Base-by-base conservation (phyloP, 2,797 vertebrate genomes). In the Chanos chanos region DNA sequence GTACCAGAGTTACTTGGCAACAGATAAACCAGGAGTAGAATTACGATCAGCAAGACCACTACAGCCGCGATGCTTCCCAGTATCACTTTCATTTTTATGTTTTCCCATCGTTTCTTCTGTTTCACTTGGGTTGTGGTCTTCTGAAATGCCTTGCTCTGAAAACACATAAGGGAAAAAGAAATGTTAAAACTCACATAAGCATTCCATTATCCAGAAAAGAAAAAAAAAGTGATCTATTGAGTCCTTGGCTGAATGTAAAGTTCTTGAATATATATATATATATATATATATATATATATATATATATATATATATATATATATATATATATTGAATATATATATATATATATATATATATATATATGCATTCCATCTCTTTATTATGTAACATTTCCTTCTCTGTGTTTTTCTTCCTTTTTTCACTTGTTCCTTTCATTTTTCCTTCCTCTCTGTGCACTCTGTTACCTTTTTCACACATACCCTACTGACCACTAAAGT, bases 51-150 rank as follows among this genome's bases (percentile, higher is more conserved):
- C n/a, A n/a, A n/a, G 1, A 28, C 15, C 1, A 40, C 66, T 2
- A 19, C 27, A 7, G 59, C 76, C 1, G 48, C 70, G 0, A 85
- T 0, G 4, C 3, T 70, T 0, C 43, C 74, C 1, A 80, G 5
- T 6, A 88, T 9, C 3, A 82, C 0, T 75, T 84, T 90, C 77
- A 78, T 68, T 81, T 68, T 91, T 22, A 78, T 77, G 74, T 85
- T 83, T 25, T 84, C 78, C 68, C 73, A 76, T 4, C 22, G 39
- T 43, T 85, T 83, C 76, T 84, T 68, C 12, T 83, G 73, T 71
- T 85, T 88, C 73, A 91, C 74, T 57, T 85, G 71, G 1, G 10
- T n/a, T 12, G 82, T 0, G 0, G 66, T 89, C 76, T 86, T 91
- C 56, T 80, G 66, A 66, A 91, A 91, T 0, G 9, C 1, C 75